These are phyloP conservation scores for Brachyptera risi DNA, from an alignment of 2,888 invertebrate genomes.

Conservation along the genomic window DNA sequence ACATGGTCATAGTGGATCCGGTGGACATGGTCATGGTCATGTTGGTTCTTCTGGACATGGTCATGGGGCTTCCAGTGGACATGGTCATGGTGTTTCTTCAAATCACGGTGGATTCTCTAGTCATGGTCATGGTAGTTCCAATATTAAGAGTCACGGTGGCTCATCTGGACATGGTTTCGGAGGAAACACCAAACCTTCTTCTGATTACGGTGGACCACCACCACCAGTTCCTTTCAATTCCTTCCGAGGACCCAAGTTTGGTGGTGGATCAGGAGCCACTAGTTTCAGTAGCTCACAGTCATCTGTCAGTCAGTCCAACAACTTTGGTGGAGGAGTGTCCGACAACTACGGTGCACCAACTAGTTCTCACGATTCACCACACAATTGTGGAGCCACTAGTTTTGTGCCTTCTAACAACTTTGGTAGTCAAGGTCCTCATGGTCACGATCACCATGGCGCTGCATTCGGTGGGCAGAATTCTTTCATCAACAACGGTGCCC, in stretches of 20 bases:
- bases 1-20: background rate
- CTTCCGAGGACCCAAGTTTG: slow-evolving; percentile 14
- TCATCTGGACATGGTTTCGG: slow-evolving; percentile 2
- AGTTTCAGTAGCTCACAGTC: background rate
- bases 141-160: background rate
- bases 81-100: too few relatives aligned
- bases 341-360: slow-evolving; percentile 36
- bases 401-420: slow-evolving; percentile 32
- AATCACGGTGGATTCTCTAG: too few relatives aligned
- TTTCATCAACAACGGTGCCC: slow-evolving; percentile 8
- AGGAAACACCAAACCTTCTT: slow-evolving; percentile 29
- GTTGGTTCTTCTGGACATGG: slow-evolving; percentile 1
- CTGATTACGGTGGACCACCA: slow-evolving; percentile 34
- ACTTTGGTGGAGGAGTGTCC: slow-evolving; percentile 39
- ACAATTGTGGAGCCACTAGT: slow-evolving; percentile 30
- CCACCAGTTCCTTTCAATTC: slow-evolving; percentile 26
- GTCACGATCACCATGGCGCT: background rate
- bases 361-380: slow-evolving; percentile 38
- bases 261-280: slow-evolving; percentile 8
- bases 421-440: slow-evolving; percentile 16
- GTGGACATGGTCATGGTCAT: background rate
- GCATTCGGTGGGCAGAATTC: background rate
- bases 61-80: background rate
- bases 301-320: background rate
- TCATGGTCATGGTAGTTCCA: background rate